Base-by-base conservation (phyloP, 2,888 invertebrate genomes). In the Helobdella robusta region DNA sequence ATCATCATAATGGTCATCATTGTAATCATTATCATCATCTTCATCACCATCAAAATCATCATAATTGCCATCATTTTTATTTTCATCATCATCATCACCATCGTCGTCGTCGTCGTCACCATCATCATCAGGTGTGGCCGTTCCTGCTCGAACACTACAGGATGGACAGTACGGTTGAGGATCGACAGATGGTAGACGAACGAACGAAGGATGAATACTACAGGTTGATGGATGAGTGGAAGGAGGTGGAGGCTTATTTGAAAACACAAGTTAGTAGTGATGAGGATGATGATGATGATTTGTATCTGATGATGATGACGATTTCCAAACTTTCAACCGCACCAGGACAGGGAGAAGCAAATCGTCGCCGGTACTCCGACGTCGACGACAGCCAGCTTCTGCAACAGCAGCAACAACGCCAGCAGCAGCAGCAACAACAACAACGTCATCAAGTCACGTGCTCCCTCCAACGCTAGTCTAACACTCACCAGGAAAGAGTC, bases 171-270 rank as follows among this genome's bases (percentile, higher is more conserved):
- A 73, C 73, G 0, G 68, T 68, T 6, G 75, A 75, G 25, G 77
- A 78, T 32, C 64, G 77, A 5, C 72, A 71, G 25, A 71, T 72
- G 20, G 70, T 74, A 2, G 78, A 79, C 67, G 70, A 70, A 36
- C 68, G 69, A 20, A 70, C 87, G 50, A 85, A 86, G 67, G 86
- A 87, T 52, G 85, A 86, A 67, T 92, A 91, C 73, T 91, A 93
- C 79, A 87, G 87, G 5, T 89, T 88, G 0, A 90, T 93, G 89
- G 90, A 91, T 0, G 92, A 93, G 78, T 94, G 94, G 94, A 79
- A 91, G 67, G 91, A 91, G 0, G 90, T 93, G 0, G 94, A 95
- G 76, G 91, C 91, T 0, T 91, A 93, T 69, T 90, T 93, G 0
- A 62, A 50, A 32, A n/a, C 18, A 2, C 62, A 62, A 50, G 62